Evolutionary conservation across 2,888 invertebrate species (phyloP).

Genomic region (Scrobipalpa atriplicella): DNA sequence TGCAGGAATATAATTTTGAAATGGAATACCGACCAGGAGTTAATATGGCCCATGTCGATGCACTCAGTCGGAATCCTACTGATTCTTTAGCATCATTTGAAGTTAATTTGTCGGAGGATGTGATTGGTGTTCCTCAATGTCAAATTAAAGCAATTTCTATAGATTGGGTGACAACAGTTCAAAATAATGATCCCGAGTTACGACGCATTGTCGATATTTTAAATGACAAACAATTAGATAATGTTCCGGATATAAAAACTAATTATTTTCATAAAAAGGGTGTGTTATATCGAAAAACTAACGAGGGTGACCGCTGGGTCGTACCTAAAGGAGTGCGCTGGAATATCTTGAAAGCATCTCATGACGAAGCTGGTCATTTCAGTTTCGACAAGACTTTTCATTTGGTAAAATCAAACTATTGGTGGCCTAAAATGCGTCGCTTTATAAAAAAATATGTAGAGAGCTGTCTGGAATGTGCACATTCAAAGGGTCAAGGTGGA

Average conservation of each 20-base stretch:
- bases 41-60: too few relatives aligned
- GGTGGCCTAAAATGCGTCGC: conserved; percentile 35
- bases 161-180: conserved; percentile 34
- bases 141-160: conserved; percentile 2
- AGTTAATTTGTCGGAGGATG: background rate
- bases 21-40: too few relatives aligned
- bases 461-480: conserved; percentile 34
- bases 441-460: conserved; percentile 34
- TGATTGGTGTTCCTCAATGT: background rate
- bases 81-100: conserved; percentile 22
- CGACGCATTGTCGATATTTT: conserved; percentile 32
- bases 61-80: conserved; percentile 24
- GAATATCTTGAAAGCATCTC: conserved; percentile 32
- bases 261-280: conserved; percentile 30
- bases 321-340: conserved; percentile 35
- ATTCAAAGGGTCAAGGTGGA: conserved; percentile 28
- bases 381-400: conserved; percentile 32
- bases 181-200: conserved; percentile 34
- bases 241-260: conserved; percentile 27
- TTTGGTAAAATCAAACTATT: conserved; percentile 31
- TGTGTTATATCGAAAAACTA: conserved; percentile 30
- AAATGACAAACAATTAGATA: conserved; percentile 25
- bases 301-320: conserved; percentile 30
- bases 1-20: too few relatives aligned
- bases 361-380: conserved; percentile 36